Conservation (phyloP, 2,113 vertebrate genomes). For the Zosterops borbonicus region DNA sequence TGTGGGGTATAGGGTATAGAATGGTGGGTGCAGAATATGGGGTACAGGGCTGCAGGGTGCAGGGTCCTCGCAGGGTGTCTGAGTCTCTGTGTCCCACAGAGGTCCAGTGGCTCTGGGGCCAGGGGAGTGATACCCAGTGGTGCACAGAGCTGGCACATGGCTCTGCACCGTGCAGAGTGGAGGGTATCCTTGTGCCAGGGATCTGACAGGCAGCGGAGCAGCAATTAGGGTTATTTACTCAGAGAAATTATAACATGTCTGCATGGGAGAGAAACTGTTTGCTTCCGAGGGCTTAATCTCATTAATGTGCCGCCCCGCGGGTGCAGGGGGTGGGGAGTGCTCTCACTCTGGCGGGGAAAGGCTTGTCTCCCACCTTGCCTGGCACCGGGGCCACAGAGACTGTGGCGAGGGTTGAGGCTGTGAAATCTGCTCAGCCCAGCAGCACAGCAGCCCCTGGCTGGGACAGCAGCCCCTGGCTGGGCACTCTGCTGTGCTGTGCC, state of each 20-base stretch:
- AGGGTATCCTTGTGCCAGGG: conserved; percentile 39
- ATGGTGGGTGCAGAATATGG: too few species aligned
- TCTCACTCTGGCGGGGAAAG: neutral
- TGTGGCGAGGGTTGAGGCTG: accelerated
- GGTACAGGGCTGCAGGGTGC: too few species aligned
- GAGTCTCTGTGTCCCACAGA: accelerated
- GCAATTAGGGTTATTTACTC: conserved; percentile 62
- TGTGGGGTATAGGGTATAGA: neutral
- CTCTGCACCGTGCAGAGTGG: neutral
- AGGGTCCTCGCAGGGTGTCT: accelerated
- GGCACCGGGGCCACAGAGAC: neutral
- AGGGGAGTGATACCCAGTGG: accelerated
- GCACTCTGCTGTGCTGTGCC: neutral
- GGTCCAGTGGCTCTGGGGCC: accelerated
- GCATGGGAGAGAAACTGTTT: conserved; percentile 56
- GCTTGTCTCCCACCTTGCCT: neutral
- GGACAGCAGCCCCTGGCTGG: neutral
- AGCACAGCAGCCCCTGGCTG: neutral
- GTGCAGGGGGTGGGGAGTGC: neutral
- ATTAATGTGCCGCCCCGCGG: neutral
- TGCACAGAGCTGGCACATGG: neutral
- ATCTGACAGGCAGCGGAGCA: neutral
- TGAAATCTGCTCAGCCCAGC: neutral
- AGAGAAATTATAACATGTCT: conserved; percentile 58
- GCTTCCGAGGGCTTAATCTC: conserved; percentile 49